A percentile compares a stretch with the other conserved stretches of the same genome.
phyloP scores from a whole-genome alignment of 2,888 invertebrate genomes.

The Xanthorhoe spadicearia region DNA sequence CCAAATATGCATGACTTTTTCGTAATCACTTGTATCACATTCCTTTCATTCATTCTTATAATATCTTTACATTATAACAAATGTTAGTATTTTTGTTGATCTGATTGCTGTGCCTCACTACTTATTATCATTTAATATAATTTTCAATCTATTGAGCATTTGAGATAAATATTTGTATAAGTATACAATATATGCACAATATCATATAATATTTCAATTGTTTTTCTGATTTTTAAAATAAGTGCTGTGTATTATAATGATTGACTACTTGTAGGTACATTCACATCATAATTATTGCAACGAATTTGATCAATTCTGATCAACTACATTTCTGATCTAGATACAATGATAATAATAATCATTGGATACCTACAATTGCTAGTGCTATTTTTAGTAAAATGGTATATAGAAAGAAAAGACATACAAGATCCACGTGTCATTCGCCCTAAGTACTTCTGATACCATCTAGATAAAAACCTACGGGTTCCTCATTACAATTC shows the following conservation, averaged over 20 bases:
- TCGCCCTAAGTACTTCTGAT: constrained; percentile 43
- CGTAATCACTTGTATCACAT: constrained; percentile 5
- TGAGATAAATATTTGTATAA: not conserved
- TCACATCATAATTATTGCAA: too few species aligned
- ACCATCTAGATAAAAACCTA: constrained; percentile 60
- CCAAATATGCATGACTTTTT: constrained; percentile 30
- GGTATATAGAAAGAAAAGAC: not conserved
- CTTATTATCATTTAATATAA: not conserved
- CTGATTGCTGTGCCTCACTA: not conserved
- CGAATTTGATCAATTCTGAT: too few species aligned
- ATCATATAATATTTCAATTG: too few species aligned
- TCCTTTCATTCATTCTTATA: not conserved
- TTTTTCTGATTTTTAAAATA: too few species aligned
- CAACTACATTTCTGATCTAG: too few species aligned
- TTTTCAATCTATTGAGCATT: not conserved
- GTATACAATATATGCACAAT: too few species aligned
- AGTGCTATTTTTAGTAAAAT: not conserved
- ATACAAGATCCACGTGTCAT: constrained; percentile 5
- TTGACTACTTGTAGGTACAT: too few species aligned
- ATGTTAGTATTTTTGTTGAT: not conserved
- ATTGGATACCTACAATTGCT: too few species aligned
- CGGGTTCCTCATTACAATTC: constrained; percentile 66
- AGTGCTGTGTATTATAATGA: too few species aligned
- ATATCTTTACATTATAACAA: not conserved
- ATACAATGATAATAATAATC: too few species aligned